These are phyloP conservation scores for Diabrotica undecimpunctata DNA, from an alignment of 1,140 invertebrate species.

Conservation along the genomic window DNA sequence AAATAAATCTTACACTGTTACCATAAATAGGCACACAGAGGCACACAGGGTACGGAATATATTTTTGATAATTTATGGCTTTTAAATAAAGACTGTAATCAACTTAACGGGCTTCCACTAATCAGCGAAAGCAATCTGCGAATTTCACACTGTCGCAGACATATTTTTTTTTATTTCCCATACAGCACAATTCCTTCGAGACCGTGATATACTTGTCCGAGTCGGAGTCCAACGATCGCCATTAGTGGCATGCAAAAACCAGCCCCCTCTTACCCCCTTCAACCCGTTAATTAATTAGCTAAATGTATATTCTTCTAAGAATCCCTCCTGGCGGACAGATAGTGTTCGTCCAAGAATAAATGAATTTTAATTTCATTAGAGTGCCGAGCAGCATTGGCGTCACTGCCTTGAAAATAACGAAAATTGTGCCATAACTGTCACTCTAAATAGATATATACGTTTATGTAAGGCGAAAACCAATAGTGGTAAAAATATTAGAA, in stretches of 20 bases:
- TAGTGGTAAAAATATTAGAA: too few relatives aligned
- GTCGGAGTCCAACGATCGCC: background rate
- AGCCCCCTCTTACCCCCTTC: constrained; percentile 4
- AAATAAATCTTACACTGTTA: too few relatives aligned
- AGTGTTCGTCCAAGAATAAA: constrained; percentile 38
- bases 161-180: background rate
- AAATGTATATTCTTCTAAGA: constrained; percentile 17
- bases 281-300: constrained; percentile 19
- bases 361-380: constrained; percentile 43
- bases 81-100: too few relatives aligned
- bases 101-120: background rate
- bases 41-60: too few relatives aligned
- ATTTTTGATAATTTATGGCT: too few relatives aligned
- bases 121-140: background rate
- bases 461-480: too few relatives aligned
- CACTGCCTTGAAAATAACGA: background rate
- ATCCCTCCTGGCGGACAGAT: constrained; percentile 29
- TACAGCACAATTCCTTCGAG: background rate
- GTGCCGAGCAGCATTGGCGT: constrained; percentile 21
- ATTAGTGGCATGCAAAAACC: constrained; percentile 9
- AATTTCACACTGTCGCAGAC: background rate
- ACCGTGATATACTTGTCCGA: constrained; percentile 10
- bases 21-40: too few relatives aligned
- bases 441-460: too few relatives aligned
- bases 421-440: too few relatives aligned